These are phyloP conservation scores for Octodonta nipae DNA, from an alignment of 2,888 invertebrate species.

Conservation along the genomic window DNA sequence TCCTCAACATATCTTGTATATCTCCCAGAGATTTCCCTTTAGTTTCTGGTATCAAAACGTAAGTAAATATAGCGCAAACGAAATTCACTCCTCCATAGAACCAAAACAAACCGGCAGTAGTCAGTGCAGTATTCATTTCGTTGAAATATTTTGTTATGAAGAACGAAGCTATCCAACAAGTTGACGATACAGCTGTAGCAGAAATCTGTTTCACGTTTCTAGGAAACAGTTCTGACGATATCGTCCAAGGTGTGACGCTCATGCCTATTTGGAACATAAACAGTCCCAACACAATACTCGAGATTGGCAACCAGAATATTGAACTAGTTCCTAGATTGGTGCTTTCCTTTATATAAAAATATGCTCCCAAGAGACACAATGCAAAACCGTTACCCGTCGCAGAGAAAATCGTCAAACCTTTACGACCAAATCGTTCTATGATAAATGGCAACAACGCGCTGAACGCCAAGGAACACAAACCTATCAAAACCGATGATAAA, in stretches of 20 bases:
- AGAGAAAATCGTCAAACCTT: constrained; percentile 55
- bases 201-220: constrained; percentile 60
- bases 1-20: constrained; percentile 50
- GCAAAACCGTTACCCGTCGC: constrained; percentile 50
- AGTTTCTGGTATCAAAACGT: constrained; percentile 74
- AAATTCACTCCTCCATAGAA: constrained; percentile 45
- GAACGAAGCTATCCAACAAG: constrained; percentile 61
- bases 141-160: constrained; percentile 57
- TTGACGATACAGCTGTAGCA: constrained; percentile 57
- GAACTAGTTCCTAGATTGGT: no score
- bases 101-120: constrained; percentile 55
- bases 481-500: constrained; percentile 60
- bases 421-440: constrained; percentile 62
- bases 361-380: constrained; percentile 40
- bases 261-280: constrained; percentile 43
- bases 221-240: constrained; percentile 69
- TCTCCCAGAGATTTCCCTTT: constrained; percentile 75
- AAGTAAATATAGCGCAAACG: constrained; percentile 54
- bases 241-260: constrained; percentile 64
- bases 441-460: constrained; percentile 60
- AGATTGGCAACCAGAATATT: constrained; percentile 65
- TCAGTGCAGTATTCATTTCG: constrained; percentile 41
- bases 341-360: constrained; percentile 39
- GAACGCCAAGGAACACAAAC: constrained; percentile 57
- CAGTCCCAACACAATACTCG: constrained; percentile 57